Percentiles rank a stretch among this genome's conserved stretches.
Conservation (phyloP, 1,140 invertebrate genomes). For the Eufriesea mexicana region DNA sequence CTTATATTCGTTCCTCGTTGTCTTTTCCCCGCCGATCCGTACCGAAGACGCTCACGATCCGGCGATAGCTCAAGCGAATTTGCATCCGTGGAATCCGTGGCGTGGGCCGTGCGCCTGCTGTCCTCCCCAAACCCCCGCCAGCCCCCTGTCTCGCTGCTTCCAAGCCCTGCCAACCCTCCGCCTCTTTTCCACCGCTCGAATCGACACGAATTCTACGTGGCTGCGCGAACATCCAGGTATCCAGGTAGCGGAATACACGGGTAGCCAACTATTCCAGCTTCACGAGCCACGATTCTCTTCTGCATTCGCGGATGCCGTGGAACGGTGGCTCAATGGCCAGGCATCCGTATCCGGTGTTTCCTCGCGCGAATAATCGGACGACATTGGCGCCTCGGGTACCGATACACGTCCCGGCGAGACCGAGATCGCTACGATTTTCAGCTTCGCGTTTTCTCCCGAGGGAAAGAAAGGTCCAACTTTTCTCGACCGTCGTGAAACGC, state of each 20-base stretch:
- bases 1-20: conserved; percentile 59
- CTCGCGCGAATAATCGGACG: no score
- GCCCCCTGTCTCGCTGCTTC: conserved; percentile 30
- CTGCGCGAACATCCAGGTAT: conserved; percentile 19
- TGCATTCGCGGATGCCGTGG: conserved; percentile 2
- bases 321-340: no score
- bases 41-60: conserved; percentile 74
- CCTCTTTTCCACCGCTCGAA: conserved; percentile 29
- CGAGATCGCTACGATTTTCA: no score
- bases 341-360: no score
- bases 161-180: neutral
- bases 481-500: neutral
- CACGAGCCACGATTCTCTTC: conserved; percentile 31
- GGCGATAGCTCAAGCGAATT: conserved; percentile 78
- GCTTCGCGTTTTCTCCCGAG: no score
- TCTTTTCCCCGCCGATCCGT: conserved; percentile 57
- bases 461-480: no score
- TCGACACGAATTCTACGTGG: conserved; percentile 62
- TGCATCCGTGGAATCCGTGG: conserved; percentile 79
- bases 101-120: conserved; percentile 68
- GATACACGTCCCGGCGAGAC: no score
- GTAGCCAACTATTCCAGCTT: conserved; percentile 28
- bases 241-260: conserved; percentile 31
- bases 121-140: conserved; percentile 11
- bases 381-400: no score